These are phyloP conservation scores for Pomacea canaliculata DNA, from an alignment of 2,888 invertebrate genomes.

Conservation along the genomic window DNA sequence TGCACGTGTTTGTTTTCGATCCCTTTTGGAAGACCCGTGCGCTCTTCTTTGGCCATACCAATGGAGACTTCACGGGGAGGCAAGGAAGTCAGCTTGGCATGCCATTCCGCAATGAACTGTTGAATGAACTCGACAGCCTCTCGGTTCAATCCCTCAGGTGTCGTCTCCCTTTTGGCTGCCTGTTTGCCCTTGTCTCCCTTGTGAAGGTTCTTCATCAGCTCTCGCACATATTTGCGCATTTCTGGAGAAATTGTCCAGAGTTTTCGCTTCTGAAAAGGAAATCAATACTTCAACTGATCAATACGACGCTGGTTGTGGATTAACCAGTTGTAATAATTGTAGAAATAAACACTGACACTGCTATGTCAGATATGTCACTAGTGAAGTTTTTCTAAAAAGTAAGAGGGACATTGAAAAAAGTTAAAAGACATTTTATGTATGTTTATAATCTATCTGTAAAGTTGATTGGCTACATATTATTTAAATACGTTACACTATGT, in stretches of 20 bases:
- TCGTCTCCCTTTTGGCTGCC: neutral
- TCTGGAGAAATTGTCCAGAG: slow-evolving; percentile 4
- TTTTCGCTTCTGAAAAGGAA: neutral
- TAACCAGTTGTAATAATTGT: no score
- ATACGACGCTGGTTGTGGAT: no score
- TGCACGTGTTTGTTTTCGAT: slow-evolving; percentile 10
- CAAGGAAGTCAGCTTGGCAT: slow-evolving; percentile 10
- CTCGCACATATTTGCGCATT: slow-evolving; percentile 14
- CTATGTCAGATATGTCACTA: no score
- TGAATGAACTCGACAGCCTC: slow-evolving; percentile 15
- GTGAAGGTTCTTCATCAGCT: slow-evolving; percentile 2
- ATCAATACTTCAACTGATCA: no score
- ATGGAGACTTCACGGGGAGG: neutral
- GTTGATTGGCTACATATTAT: no score
- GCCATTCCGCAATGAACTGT: slow-evolving; percentile 17
- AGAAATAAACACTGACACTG: no score
- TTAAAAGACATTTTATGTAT: no score
- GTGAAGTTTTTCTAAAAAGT: no score
- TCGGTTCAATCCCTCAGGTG: neutral
- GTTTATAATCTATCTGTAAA: no score
- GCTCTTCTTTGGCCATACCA: slow-evolving; percentile 5
- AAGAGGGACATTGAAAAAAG: no score
- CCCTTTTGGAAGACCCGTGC: slow-evolving; percentile 10
- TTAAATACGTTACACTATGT: no score
- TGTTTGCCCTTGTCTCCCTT: neutral